phyloP scores from a whole-genome alignment of 2,888 invertebrate species.

The Drosophila rellima region DNA sequence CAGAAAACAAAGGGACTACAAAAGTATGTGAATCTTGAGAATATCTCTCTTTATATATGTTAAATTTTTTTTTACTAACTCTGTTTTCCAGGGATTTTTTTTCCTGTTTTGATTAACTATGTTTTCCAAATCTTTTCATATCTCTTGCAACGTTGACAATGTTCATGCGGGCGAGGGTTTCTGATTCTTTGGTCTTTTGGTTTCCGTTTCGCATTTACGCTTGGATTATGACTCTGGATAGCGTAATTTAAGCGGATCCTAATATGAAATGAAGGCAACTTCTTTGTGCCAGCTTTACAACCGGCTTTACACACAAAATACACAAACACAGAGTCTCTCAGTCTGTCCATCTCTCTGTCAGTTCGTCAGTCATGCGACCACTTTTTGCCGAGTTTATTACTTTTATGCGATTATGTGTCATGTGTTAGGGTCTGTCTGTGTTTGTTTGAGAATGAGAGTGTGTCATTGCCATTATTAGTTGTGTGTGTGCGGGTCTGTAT shows the following conservation, averaged over 20 bases:
- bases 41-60: too few relatives aligned
- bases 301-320: conserved; percentile 15
- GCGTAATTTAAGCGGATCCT: conserved; percentile 52
- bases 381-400: conserved; percentile 77
- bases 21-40: too few relatives aligned
- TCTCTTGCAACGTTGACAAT: conserved; percentile 26
- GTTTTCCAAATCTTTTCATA: conserved; percentile 24
- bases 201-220: conserved; percentile 48
- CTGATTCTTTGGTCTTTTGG: conserved; percentile 6
- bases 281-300: conserved; percentile 44
- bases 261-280: conserved; percentile 51
- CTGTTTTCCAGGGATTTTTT: not conserved
- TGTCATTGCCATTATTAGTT: conserved; percentile 77
- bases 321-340: conserved; percentile 27
- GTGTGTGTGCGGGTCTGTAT: not conserved
- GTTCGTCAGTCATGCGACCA: conserved; percentile 52
- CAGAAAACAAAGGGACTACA: too few relatives aligned
- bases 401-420: conserved; percentile 78
- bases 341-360: conserved; percentile 14
- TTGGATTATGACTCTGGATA: conserved; percentile 44
- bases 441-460: conserved; percentile 32
- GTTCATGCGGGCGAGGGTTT: conserved; percentile 26
- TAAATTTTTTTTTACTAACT: too few relatives aligned
- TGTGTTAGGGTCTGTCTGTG: conserved; percentile 31
- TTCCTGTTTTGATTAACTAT: conserved; percentile 2